Evolutionary conservation across 2,888 invertebrate species (phyloP), one percentile per base, ranked within the genome.

Genomic region (Lasioglossum calceatum): DNA sequence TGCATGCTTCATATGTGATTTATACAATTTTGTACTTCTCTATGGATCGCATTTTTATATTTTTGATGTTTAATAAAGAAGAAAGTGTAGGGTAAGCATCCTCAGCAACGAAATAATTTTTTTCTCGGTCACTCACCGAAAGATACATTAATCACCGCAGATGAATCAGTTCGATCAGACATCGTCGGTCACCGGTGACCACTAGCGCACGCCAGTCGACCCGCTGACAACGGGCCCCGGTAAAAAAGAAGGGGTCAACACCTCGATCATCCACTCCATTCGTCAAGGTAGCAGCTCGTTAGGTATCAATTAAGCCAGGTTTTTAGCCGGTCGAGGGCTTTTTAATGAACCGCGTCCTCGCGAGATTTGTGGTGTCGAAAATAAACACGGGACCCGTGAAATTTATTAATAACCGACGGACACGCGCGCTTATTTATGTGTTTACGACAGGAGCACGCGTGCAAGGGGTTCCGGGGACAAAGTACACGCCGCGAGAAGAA

Each of bases 371-470:
- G 76, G 79, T 47, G 64, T 76, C 81, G 70, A 47, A 58, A 75
- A 79, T 79, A 79, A 85, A 79, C 79, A 64, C 39, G 77, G 58
- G 64, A 82, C 78, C 70, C 85, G 87, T 82, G 84, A 89, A 88
- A 86, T 89, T 88, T 89, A 89, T 89, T 89, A 89, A 89, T 89
- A 87, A 86, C 89, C 81, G 44, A 39, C 85, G 79, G 79, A 79
- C 83, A 86, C 71, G 74, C 58, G 78, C 54, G 75, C 73, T 64
- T 78, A 80, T 84, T 84, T 86, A 82, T 82, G 82, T 79, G 80
- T 84, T 86, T 80, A 83, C 86, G 72, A 80, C 75, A 47, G 7
- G 10, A 14, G 71, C 85, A 19, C 64, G 67, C 47, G 27, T 72
- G 73, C 72, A 1, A 14, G 44, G 72, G 44, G 67, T 67, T 67